Conservation (phyloP, 1,140 invertebrate species). For the Hylyphantes graminicola region DNA sequence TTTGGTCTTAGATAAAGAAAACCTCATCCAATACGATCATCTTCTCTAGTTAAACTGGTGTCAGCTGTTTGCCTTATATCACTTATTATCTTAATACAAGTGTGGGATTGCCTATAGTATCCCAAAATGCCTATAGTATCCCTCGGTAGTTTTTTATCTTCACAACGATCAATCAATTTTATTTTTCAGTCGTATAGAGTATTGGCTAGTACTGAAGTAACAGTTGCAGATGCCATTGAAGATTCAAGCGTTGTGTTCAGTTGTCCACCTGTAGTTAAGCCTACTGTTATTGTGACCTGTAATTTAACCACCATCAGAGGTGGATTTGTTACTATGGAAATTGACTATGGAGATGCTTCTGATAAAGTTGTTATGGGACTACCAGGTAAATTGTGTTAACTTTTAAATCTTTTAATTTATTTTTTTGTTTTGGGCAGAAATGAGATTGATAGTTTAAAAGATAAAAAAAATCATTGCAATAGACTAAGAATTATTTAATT, state of each 20-base stretch:
- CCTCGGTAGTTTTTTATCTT: no score
- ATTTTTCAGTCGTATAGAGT: slow-evolving; percentile 53
- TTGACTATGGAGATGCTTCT: slow-evolving; percentile 61
- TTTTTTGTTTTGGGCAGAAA: background rate
- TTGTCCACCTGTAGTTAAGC: slow-evolving; percentile 63
- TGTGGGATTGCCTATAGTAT: no score
- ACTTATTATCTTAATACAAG: no score
- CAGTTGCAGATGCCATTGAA: slow-evolving; percentile 55
- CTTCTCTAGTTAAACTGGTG: no score
- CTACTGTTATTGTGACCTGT: slow-evolving; percentile 61
- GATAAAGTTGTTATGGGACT: slow-evolving; percentile 51
- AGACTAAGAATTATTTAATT: no score
- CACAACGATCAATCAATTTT: no score
- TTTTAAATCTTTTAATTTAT: background rate
- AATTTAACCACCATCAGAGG: slow-evolving; percentile 59
- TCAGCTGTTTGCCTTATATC: no score
- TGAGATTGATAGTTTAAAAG: no score
- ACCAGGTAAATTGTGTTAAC: slow-evolving; percentile 49
- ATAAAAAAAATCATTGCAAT: no score
- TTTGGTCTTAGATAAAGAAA: no score
- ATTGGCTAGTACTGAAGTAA: slow-evolving; percentile 52
- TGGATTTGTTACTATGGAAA: slow-evolving; percentile 57
- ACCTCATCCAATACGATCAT: no score
- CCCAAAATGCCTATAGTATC: no score
- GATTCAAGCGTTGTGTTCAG: slow-evolving; percentile 58